Evolutionary conservation across 2,113 vertebrate species (phyloP), one percentile per base, ranked within the genome.

Genomic region (Lasiurus borealis): DNA sequence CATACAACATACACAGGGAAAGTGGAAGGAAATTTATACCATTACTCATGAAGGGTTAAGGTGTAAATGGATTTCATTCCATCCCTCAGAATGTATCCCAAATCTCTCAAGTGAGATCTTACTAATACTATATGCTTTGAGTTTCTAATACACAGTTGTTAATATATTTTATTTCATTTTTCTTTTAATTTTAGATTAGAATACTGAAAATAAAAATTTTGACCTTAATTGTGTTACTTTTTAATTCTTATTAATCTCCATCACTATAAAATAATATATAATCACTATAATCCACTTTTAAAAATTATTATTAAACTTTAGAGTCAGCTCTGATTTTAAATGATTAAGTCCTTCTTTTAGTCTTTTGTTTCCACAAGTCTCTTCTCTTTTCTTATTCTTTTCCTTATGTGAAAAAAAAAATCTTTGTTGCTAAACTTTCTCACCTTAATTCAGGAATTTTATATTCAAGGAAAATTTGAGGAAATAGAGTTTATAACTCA

Each of bases 81-180:
- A 25, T 2, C 2, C 31, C 23, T 90, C 11, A 44, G 75, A 66
- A 90, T 77, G n/a, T 59, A 85, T 75, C 78, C 23, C n/a, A 54
- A n/a, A 23, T 73, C 13, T 93, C 87, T 62, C 16, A 62, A 64
- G 6, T 73, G 76, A 91, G 31, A 88, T 40, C 64, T 93, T 44
- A 12, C 27, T 85, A 81, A n/a, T 68, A 48, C 19, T 59, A 1
- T 69, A 6, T 14, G 68, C 13, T 78, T 94, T 44, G 34, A 80
- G 77, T 66, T 92, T 75, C 52, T 48, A 85, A 91, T 59, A 54
- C 2, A 31, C 8, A 59, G 5, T 12, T 92, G 10, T 64, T 93
- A 36, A 83, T 91, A 78, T 48, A 64, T 50, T 93, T 85, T 40
- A 34, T 34, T 46, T 80, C 44, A 16, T 85, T 93, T 85, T 95